Evolutionary conservation across 1,140 invertebrate genomes (phyloP), one percentile per base, ranked within the genome.

Genomic region (Apis mellifera): DNA sequence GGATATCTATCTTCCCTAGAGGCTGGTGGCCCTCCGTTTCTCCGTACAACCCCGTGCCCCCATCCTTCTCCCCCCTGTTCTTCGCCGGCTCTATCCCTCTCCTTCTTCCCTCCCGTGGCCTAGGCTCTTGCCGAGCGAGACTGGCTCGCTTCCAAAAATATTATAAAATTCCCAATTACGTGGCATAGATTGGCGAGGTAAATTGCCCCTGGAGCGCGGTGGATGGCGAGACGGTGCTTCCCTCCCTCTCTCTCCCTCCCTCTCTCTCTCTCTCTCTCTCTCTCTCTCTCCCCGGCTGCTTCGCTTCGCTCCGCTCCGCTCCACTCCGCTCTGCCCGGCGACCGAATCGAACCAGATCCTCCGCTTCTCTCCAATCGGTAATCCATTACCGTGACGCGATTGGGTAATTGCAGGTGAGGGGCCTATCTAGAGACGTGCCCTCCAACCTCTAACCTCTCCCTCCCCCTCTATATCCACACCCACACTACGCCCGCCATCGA

Each of bases 131-230:
- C 80, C 74, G 80, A 73, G 77, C 75, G 84, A 84, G 89, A 92
- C 90, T 93, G 92, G 92, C 93, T 91, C 88, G 89, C 89, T 91
- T 93, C 92, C 92, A 93, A 93, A 93, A 93, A 93, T 93, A 93
- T 93, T 93, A 92, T 92, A 92, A 93, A 93, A 93, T 93, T 93
- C 90, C 91, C 92, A 93, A 93, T 93, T 92, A 93, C 92, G 90
- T 85, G 89, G 92, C 90, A 92, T 92, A 91, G 90, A 92, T 93
- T 93, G 92, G 89, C 87, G 89, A 92, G 91, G 91, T 91, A 91
- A 93, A 93, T 93, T 93, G 92, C 91, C 89, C 91, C 89, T 85
- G 90, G 84, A 90, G 90, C 90, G 75, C 75, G 83, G 71, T 71
- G 88, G 69, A 80, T 74, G 88, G 84, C 85, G 80, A 87, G 86